Evolutionary conservation across 1,140 invertebrate species (phyloP), one percentile per base, ranked within the genome.

Genomic region (Euglossa dilemma): DNA sequence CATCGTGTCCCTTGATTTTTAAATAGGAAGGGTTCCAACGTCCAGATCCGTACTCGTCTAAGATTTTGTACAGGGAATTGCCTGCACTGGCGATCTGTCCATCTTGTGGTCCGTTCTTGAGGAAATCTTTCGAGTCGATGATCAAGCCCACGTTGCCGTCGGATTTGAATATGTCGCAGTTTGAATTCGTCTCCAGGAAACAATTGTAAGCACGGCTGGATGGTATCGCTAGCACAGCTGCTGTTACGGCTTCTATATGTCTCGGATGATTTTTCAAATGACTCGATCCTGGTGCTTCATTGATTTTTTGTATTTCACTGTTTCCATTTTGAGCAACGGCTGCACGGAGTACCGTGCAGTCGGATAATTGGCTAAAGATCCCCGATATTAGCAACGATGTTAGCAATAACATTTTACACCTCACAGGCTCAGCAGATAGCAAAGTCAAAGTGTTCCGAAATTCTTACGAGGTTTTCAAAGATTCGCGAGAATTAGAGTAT

Each of bases 171-270:
- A 73, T 11, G 9, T 61, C 8, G 6, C 72, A 61, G 6, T 47
- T 11, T 5, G 8, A 11, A 57, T 75, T 75, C 4, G 12, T 61
- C 11, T 12, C 4, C 18, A 75, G 1, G 3, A 61, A 61, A 28
- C 72, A 75, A 14, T 75, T 75, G 2, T 61, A 75, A 61, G 56
- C n/a, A 0, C 72, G 72, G 23, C 72, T 61, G 9, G 57, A 45
- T 61, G 72, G 72, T 50, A 2, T 50, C 1, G 72, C 28, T 57
- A 75, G 14, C 11, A 75, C 6, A 50, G 57, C 72, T 11, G n/a
- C 7, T 52, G 11, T 63, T 9, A 25, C 20, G 28, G 5, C 6
- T 43, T 8, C 1, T 59, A n/a, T n/a, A n/a, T n/a, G n/a, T n/a
- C n/a, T n/a, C n/a, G n/a, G n/a, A n/a, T n/a, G n/a, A n/a, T n/a